phyloP scores from a whole-genome alignment of 2,888 invertebrate genomes.

The Lochmaea capreae region DNA sequence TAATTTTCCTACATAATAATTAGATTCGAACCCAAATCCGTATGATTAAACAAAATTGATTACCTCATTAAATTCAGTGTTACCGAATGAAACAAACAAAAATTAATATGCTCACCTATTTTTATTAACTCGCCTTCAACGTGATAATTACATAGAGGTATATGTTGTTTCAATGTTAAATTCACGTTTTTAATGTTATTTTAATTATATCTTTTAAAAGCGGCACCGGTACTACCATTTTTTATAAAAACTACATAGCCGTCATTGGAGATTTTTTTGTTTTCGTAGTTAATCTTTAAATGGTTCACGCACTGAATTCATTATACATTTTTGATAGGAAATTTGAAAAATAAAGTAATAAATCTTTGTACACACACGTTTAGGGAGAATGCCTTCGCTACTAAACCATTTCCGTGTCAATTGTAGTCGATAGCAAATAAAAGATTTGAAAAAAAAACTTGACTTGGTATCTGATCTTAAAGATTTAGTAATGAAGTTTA shows the following conservation, averaged over 20 bases:
- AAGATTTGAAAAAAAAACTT: no score
- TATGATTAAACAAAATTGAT: neutral
- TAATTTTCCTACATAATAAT: no score
- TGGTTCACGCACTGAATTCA: no score
- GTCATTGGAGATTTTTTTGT: neutral
- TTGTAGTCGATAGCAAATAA: no score
- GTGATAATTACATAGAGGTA: slow-evolving; percentile 4
- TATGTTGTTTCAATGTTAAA: slow-evolving; percentile 2
- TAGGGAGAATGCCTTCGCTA: no score
- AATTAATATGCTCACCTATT: neutral
- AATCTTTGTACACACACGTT: no score
- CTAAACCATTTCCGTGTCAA: no score
- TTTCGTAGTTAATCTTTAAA: no score
- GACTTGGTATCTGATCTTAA: no score
- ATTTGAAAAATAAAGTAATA: no score
- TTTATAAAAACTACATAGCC: neutral
- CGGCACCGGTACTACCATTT: slow-evolving; percentile 2
- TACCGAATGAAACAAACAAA: neutral
- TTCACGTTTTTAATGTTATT: slow-evolving; percentile 9
- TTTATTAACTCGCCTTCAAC: neutral
- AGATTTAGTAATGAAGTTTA: no score
- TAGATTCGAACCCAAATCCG: neutral
- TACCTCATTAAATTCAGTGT: neutral
- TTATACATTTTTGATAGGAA: no score
- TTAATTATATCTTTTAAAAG: slow-evolving; percentile 11